A percentile compares a stretch with the other conserved stretches of the same genome.
Evolutionary conservation across 1,140 invertebrate genomes (phyloP).

Genomic region (Cyphomyrmex costatus): DNA sequence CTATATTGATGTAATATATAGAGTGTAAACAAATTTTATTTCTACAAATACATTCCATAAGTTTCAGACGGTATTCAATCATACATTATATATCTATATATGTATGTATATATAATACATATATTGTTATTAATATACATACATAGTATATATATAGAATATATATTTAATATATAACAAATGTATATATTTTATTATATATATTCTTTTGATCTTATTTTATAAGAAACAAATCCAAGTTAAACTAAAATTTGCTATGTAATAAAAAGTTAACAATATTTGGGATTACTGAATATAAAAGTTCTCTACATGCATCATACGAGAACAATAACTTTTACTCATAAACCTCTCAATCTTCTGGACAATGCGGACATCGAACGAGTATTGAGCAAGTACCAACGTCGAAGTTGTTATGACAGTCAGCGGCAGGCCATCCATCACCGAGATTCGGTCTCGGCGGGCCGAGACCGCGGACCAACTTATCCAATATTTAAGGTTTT

Average conservation of each 20-base stretch:
- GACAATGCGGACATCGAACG: conserved; percentile 26
- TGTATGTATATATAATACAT: too few relatives aligned
- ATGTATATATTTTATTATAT: too few relatives aligned
- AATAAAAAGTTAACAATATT: conserved; percentile 29
- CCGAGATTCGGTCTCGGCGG: conserved; percentile 85
- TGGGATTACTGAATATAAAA: not conserved
- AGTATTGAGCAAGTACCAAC: conserved; percentile 49
- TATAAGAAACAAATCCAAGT: conserved; percentile 3
- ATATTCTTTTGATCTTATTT: too few relatives aligned
- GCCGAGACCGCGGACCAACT: conserved; percentile 83
- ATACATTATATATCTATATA: not conserved
- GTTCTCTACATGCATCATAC: not conserved
- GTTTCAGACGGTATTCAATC: not conserved
- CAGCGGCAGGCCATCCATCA: conserved; percentile 85
- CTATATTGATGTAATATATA: not conserved
- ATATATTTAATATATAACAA: not conserved
- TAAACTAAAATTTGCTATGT: not conserved
- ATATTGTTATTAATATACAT: too few relatives aligned
- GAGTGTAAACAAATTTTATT: not conserved
- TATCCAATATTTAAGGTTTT: conserved; percentile 88
- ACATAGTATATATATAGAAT: too few relatives aligned
- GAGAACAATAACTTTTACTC: not conserved
- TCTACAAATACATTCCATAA: not conserved
- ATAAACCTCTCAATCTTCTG: conserved; percentile 39
- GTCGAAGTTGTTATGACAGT: conserved; percentile 86